Evolutionary conservation across 2,113 vertebrate species (phyloP), one percentile per base, ranked within the genome.

Genomic region (Thryonomys swinderianus): DNA sequence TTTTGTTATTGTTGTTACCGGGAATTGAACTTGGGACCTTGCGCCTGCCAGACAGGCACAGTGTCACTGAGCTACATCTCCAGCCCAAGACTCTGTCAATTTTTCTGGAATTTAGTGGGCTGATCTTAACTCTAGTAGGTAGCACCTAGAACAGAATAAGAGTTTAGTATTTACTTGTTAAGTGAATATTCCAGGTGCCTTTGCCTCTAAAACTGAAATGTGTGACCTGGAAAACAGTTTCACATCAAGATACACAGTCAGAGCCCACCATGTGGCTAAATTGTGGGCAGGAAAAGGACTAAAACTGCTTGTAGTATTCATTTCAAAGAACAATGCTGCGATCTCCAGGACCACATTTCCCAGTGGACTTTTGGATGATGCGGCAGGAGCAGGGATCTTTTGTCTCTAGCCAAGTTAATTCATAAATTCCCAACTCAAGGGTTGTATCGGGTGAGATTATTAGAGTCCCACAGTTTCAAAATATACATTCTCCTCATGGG

Each of bases 321-420:
- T 42, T 42, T 87, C 71, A 71, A 80, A 95, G 81, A 71, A 93
- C 90, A 93, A 81, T 82, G 11, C 67, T 90, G 91, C 92, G 79
- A 76, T 95, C 82, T 95, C 90, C 83, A 96, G 85, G 57, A 84
- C 76, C 82, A 51, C 71, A 69, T 91, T 97, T 94, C 92, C 67
- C 66, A 94, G 20, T 10, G 5, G 85, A 93, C 92, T 83, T 95
- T 73, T 95, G 90, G 85, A 80, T 83, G 27, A 86, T 53, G 95
- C 51, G 69, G 73, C 71, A 40, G 13, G 40, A 85, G 51, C 73
- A 25, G 61, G 88, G 83, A 94, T 85, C 79, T 95, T 94, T 95
- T 76, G 66, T 96, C 88, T 91, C 53, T 69, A 82, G 85, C 91
- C 96, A 96, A 95, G 93, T 94, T 93, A 96, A 95, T 96, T 94